Percentiles rank a stretch among this genome's conserved stretches.
phyloP scores from a whole-genome alignment of 2,797 vertebrate species.

The Acipenser ruthenus region DNA sequence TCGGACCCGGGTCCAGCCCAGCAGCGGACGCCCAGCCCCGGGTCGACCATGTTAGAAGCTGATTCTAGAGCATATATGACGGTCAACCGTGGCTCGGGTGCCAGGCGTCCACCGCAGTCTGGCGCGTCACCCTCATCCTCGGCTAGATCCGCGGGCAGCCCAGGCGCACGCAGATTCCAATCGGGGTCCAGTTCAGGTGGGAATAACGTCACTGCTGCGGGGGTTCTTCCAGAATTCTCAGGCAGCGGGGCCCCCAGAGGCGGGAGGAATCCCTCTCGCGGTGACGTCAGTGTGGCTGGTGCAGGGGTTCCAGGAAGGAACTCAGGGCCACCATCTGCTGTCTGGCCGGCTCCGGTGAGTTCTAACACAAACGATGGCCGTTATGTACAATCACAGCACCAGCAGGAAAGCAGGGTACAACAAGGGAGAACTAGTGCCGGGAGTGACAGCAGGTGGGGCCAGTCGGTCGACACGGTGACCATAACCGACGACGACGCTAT shows the following conservation, averaged over 20 bases:
- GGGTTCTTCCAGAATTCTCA: slow-evolving; percentile 40
- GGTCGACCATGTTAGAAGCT: slow-evolving; percentile 18
- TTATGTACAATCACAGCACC: too few relatives aligned
- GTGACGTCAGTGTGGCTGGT: slow-evolving; percentile 8
- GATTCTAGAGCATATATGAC: slow-evolving; percentile 34
- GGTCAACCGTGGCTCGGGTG: slow-evolving; percentile 18
- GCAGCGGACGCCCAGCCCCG: not conserved
- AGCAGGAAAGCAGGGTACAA: not conserved
- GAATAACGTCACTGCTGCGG: slow-evolving; percentile 21
- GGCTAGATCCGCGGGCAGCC: slow-evolving; percentile 16
- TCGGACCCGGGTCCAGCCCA: not conserved
- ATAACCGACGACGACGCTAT: slow-evolving; percentile 18
- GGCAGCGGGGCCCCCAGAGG: slow-evolving; percentile 46
- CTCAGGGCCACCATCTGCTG: not conserved
- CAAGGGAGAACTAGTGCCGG: not conserved
- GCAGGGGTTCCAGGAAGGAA: not conserved
- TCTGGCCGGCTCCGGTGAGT: slow-evolving; percentile 9
- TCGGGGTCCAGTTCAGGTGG: slow-evolving; percentile 8
- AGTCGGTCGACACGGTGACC: not conserved
- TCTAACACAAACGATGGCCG: not conserved
- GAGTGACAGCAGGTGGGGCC: not conserved
- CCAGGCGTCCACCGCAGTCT: not conserved
- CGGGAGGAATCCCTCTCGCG: slow-evolving; percentile 27
- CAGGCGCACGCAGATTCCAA: slow-evolving; percentile 19
- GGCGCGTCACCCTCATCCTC: not conserved